Percentiles rank a stretch among this genome's conserved stretches.
phyloP scores from a whole-genome alignment of 2,888 invertebrate species.

The Latrodectus hesperus region DNA sequence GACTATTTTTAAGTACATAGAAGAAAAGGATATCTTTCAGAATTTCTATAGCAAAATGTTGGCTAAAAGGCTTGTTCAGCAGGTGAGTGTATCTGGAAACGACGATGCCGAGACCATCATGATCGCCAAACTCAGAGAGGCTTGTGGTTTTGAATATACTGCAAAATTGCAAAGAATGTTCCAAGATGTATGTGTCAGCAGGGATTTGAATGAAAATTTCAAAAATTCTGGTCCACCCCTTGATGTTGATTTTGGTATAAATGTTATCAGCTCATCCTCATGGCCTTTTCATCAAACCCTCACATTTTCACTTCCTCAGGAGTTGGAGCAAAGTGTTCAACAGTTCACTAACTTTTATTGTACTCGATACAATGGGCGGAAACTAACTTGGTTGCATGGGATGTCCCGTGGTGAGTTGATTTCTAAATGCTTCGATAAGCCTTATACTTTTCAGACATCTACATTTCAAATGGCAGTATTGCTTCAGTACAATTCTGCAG shows the following conservation, averaged over 20 bases:
- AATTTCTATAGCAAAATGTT: slow-evolving; percentile 99
- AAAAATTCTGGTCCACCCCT: slow-evolving; percentile 77
- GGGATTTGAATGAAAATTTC: slow-evolving; percentile 91
- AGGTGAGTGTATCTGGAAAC: slow-evolving; percentile 85
- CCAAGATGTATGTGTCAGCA: slow-evolving; percentile 98
- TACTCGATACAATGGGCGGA: slow-evolving; percentile 94
- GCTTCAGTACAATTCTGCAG: slow-evolving; percentile 93
- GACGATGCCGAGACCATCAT: slow-evolving; percentile 99
- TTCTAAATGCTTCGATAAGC: slow-evolving; percentile 91
- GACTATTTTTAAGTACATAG: slow-evolving; percentile 99
- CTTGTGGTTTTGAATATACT: slow-evolving; percentile 99
- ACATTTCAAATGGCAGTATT: slow-evolving; percentile 99
- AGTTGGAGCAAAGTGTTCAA: slow-evolving; percentile 94
- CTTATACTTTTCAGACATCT: slow-evolving; percentile 85
- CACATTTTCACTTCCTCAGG: slow-evolving; percentile 73
- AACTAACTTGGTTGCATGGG: slow-evolving; percentile 97
- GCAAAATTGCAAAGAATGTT: slow-evolving; percentile 99
- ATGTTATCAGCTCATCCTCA: slow-evolving; percentile 62
- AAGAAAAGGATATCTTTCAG: slow-evolving; percentile 99
- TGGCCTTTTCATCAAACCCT: slow-evolving; percentile 58
- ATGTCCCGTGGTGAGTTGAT: slow-evolving; percentile 98
- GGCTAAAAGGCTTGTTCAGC: slow-evolving; percentile 92
- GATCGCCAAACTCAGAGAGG: slow-evolving; percentile 98
- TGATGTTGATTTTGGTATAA: slow-evolving; percentile 64
- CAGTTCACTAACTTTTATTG: slow-evolving; percentile 97